Evolutionary conservation across 2,888 invertebrate genomes (phyloP).

Genomic region (Clepsis dumicolana): DNA sequence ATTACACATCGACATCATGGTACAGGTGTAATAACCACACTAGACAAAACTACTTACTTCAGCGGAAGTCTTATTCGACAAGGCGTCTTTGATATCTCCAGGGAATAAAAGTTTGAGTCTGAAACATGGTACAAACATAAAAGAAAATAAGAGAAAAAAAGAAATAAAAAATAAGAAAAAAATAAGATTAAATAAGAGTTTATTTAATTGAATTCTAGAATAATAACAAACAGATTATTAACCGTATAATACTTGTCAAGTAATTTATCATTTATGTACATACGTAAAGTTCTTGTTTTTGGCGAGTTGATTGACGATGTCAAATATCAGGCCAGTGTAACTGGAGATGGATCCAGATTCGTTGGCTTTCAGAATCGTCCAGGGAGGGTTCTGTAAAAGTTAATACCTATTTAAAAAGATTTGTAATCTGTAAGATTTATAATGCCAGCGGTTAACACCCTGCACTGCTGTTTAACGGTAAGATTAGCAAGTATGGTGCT

Average conservation of each 20-base stretch:
- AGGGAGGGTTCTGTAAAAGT: conserved; percentile 93
- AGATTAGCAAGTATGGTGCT: no score
- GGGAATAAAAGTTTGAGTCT: conserved; percentile 73
- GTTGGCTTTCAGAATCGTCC: conserved; percentile 90
- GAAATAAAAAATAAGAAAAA: neutral
- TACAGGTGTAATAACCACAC: neutral
- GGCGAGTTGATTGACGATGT: conserved; percentile 91
- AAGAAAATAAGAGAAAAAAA: neutral
- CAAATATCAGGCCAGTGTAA: conserved; percentile 91
- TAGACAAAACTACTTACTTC: conserved; percentile 61
- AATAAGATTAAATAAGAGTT: no score
- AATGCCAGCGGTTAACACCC: no score
- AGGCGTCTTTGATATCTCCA: conserved; percentile 59
- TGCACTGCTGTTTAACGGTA: no score
- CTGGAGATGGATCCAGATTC: conserved; percentile 85
- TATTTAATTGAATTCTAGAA: no score
- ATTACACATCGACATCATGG: no score
- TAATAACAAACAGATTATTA: no score
- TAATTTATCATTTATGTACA: conserved; percentile 55
- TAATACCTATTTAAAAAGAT: no score
- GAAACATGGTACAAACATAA: conserved; percentile 48
- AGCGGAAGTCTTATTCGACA: conserved; percentile 59
- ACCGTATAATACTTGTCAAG: no score
- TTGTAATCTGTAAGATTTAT: no score
- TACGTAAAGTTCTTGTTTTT: conserved; percentile 93